Evolutionary conservation across 64 coral and sea anemone species (phyloP), one percentile per base, ranked within the genome.

Genomic region (Dendronephthya gigantea): DNA sequence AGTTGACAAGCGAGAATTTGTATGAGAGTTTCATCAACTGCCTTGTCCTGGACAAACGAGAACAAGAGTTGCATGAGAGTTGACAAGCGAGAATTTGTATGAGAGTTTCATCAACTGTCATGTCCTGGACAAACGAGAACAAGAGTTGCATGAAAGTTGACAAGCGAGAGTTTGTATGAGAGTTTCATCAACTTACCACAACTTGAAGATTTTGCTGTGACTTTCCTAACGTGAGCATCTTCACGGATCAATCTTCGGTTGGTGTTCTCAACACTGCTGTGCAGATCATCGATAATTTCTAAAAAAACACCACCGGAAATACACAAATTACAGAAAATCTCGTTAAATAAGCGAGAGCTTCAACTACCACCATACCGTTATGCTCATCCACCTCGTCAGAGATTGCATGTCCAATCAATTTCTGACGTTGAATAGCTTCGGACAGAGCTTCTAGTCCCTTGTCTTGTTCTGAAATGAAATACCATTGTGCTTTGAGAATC

Each of bases 241-340:
- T 93, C 95, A 50, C 82, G 88, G n/a, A 98, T 86, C 62, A 98
- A 81, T 40, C 95, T 88, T 65, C 82, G 59, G 40, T 98, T 91
- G 2, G 95, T 91, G 27, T 59, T 75, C 50, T 91, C 92, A 36
- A 79, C 84, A 9, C 76, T 85, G 19, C 23, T 84, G 76, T 85
- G 88, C 51, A 98, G 89, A 66, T 98, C 95, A 76, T 93, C 95
- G 81, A 98, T 82, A 47, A 98, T 98, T 56, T 98, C 95, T 98
- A 86, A 52, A 85, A 65, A 59, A 11, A 68, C 49, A 41, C 13
- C 85, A 90, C 39, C 68, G 51, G 55, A 74, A 31, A 10, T 32
- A 34, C 51, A 23, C 34, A 40, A 1, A 35, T 1, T 75, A n/a
- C 40, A 12, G 48, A 7, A 25, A 17, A 16, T 31, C 28, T 39